Percentiles rank a stretch among this genome's conserved stretches.
Conservation (phyloP, 2,888 invertebrate species). For the Tubiluchus corallicola region DNA sequence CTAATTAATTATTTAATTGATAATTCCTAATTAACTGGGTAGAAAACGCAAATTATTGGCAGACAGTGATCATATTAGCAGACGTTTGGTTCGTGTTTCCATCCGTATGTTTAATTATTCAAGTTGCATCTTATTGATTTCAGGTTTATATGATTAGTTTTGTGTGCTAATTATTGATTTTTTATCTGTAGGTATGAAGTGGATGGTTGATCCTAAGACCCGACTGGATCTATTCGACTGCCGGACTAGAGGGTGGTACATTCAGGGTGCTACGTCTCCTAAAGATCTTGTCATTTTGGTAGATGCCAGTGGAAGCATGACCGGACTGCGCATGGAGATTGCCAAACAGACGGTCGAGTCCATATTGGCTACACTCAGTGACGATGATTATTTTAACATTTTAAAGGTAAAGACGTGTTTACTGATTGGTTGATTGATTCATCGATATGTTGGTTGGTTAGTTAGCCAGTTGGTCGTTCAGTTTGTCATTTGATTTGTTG, state of each 20-base stretch:
- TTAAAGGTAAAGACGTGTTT: slow-evolving; percentile 42
- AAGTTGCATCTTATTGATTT: not conserved
- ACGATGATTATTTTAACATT: slow-evolving; percentile 93
- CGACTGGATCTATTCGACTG: slow-evolving; percentile 62
- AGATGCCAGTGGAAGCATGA: slow-evolving; percentile 93
- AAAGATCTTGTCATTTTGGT: slow-evolving; percentile 90
- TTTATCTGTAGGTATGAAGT: slow-evolving; percentile 40
- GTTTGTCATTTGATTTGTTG: too few relatives aligned
- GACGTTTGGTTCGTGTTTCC: too few relatives aligned
- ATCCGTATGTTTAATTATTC: slow-evolving; percentile 9
- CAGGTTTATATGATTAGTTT: too few relatives aligned
- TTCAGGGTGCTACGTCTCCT: slow-evolving; percentile 90
- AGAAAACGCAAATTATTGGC: too few relatives aligned
- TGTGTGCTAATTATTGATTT: too few relatives aligned
- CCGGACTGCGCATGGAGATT: slow-evolving; percentile 70
- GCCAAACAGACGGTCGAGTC: slow-evolving; percentile 69
- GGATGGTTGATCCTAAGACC: slow-evolving; percentile 35
- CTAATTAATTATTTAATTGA: too few relatives aligned
- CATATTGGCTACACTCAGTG: slow-evolving; percentile 81
- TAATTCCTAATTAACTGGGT: too few relatives aligned
- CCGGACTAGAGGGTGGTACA: slow-evolving; percentile 42
- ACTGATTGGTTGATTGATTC: too few relatives aligned
- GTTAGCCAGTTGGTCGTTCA: too few relatives aligned
- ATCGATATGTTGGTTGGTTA: too few relatives aligned
- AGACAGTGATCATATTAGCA: too few relatives aligned